Evolutionary conservation across 2,888 invertebrate genomes (phyloP).

Genomic region (Drosophila stalkeri): DNA sequence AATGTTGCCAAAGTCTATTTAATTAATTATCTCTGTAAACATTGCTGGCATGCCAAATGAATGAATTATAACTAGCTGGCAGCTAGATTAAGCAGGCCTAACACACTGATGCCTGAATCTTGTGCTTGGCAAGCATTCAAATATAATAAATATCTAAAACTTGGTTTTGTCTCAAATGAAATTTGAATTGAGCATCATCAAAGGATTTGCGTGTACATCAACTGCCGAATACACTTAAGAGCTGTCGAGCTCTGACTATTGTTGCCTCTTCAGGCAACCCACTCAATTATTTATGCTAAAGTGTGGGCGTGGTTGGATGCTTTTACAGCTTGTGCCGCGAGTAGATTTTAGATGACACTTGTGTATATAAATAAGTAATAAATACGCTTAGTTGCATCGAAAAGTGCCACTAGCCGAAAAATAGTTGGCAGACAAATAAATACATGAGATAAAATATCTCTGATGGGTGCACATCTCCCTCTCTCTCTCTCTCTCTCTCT

Average conservation of each 20-base stretch:
- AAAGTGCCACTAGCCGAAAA: constrained; percentile 78
- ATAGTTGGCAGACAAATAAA: constrained; percentile 63
- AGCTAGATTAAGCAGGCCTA: constrained; percentile 16
- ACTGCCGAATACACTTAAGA: constrained; percentile 27
- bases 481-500: neutral
- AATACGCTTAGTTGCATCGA: constrained; percentile 79
- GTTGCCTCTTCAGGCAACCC: constrained; percentile 28
- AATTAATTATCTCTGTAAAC: constrained; percentile 70
- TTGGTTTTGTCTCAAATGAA: constrained; percentile 1
- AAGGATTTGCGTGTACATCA: constrained; percentile 2
- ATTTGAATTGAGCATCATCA: constrained; percentile 1
- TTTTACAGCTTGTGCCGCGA: constrained; percentile 42
- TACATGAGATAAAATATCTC: constrained; percentile 51
- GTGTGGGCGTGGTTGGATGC: constrained; percentile 38
- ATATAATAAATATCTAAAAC: constrained; percentile 26
- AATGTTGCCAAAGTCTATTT: constrained; percentile 70
- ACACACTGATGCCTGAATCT: neutral
- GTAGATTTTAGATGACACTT: constrained; percentile 64
- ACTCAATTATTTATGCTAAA: constrained; percentile 49
- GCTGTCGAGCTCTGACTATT: constrained; percentile 32
- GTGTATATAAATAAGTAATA: constrained; percentile 77
- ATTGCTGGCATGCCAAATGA: constrained; percentile 59
- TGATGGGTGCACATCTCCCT: constrained; percentile 46
- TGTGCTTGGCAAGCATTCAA: neutral
- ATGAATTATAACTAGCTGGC: constrained; percentile 43